These are phyloP conservation scores for Hydrophis major DNA, from an alignment of 2,797 vertebrate species.

Conservation along the genomic window DNA sequence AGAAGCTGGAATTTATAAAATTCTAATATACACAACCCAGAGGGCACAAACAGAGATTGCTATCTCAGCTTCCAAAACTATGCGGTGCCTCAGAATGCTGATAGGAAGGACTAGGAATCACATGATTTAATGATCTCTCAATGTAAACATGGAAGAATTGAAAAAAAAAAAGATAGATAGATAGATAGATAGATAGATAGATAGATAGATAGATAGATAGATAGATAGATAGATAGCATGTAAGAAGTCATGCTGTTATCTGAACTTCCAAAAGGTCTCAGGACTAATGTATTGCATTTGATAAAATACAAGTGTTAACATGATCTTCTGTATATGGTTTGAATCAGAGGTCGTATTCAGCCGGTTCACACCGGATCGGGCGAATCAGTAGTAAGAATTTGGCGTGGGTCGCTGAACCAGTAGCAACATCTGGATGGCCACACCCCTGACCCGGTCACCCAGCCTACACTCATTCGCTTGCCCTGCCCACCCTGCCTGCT, in stretches of 20 bases:
- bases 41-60: not conserved
- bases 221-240: too few species aligned
- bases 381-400: too few species aligned
- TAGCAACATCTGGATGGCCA: too few species aligned
- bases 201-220: not conserved
- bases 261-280: not conserved
- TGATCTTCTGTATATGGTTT: not conserved
- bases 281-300: not conserved
- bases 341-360: too few species aligned
- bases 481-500: too few species aligned
- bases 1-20: not conserved
- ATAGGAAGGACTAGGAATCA: not conserved
- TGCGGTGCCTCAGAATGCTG: not conserved
- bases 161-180: not conserved
- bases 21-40: not conserved
- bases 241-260: not conserved
- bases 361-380: too few species aligned
- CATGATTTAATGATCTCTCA: not conserved
- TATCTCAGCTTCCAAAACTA: not conserved
- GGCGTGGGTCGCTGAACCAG: too few species aligned
- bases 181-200: too few species aligned
- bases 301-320: not conserved
- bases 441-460: too few species aligned
- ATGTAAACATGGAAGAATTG: not conserved
- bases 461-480: too few species aligned